Conservation (phyloP, 1,140 invertebrate species). For the Calephelis nemesis region DNA sequence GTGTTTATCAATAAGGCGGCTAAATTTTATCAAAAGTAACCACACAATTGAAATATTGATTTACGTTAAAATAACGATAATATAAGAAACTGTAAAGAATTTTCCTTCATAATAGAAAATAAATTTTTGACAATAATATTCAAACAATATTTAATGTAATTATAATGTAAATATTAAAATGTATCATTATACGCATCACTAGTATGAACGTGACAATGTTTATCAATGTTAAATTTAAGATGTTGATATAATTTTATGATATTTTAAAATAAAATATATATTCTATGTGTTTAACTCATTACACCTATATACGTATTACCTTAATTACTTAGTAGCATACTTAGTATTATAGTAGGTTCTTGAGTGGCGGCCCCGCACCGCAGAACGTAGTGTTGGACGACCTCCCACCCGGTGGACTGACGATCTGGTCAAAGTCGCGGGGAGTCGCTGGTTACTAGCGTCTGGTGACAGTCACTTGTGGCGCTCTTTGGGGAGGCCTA, state of each 20-base stretch:
- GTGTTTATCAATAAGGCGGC: too few relatives aligned
- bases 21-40: too few relatives aligned
- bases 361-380: too few relatives aligned
- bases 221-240: constrained; percentile 77
- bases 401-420: too few relatives aligned
- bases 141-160: constrained; percentile 45
- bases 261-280: constrained; percentile 76
- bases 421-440: too few relatives aligned
- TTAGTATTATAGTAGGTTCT: too few relatives aligned
- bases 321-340: too few relatives aligned
- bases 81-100: neutral
- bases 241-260: constrained; percentile 78
- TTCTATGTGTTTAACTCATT: constrained; percentile 31
- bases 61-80: neutral
- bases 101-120: neutral
- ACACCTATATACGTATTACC: neutral
- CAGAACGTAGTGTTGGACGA: too few relatives aligned
- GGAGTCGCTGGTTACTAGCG: too few relatives aligned
- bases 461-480: too few relatives aligned
- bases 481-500: too few relatives aligned
- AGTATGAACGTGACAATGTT: constrained; percentile 60
- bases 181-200: constrained; percentile 50
- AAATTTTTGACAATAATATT: constrained; percentile 56
- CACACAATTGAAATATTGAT: neutral
- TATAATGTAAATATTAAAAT: constrained; percentile 58